A percentile compares a stretch with the other conserved stretches of the same genome.
These are phyloP conservation scores for Brachionus manjavacas DNA, from an alignment of 1,140 invertebrate genomes.

Conservation along the genomic window DNA sequence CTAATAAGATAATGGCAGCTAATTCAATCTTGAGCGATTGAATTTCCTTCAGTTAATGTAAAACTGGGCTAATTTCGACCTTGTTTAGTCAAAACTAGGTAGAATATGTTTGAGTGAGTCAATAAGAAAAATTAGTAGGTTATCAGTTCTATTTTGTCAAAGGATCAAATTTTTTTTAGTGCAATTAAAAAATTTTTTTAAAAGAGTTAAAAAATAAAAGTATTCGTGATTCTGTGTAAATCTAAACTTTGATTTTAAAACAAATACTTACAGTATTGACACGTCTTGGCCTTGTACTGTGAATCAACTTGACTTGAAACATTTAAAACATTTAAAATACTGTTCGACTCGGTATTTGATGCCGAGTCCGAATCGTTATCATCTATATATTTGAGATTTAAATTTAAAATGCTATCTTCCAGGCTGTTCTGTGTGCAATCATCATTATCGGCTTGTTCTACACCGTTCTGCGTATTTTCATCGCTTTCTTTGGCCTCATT, in stretches of 20 bases:
- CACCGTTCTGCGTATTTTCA: slow-evolving; percentile 1
- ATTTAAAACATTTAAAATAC: background rate
- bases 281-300: background rate
- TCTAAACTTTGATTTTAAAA: background rate
- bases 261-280: slow-evolving; percentile 27
- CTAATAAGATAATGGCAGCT: background rate
- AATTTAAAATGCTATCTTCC: slow-evolving; percentile 32
- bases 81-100: background rate
- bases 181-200: background rate
- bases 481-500: background rate
- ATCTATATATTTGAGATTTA: slow-evolving; percentile 23
- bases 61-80: slow-evolving; percentile 7
- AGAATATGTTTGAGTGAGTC: background rate
- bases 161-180: slow-evolving; percentile 23
- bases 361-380: slow-evolving; percentile 27
- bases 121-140: slow-evolving; percentile 19
- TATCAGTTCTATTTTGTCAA: background rate
- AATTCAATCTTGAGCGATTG: background rate
- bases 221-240: slow-evolving; percentile 17
- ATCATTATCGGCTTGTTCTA: background rate
- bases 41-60: background rate
- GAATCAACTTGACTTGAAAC: background rate
- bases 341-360: background rate
- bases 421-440: background rate
- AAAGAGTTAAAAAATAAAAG: background rate